Conservation (phyloP, 2,113 vertebrate species). For the Perca fluviatilis region DNA sequence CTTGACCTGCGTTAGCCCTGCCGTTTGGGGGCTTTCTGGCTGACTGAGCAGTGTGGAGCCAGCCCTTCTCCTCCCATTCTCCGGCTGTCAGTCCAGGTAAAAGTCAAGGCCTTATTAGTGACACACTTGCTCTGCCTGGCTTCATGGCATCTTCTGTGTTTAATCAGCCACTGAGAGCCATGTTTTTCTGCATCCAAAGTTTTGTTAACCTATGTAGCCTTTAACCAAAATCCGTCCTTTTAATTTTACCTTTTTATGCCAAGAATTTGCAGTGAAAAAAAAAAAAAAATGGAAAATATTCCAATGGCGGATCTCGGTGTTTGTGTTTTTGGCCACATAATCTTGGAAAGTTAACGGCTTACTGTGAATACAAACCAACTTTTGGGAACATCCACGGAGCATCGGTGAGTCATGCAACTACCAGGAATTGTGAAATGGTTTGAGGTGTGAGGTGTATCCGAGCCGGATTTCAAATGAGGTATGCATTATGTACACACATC, state of each 20-base stretch:
- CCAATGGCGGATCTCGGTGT: slow-evolving; percentile 39
- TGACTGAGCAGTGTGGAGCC: slow-evolving; percentile 84
- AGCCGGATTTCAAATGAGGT: slow-evolving; percentile 37
- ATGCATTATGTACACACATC: slow-evolving; percentile 62
- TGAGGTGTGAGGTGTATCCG: slow-evolving; percentile 50
- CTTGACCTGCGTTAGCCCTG: slow-evolving; percentile 89
- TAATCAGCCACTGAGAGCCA: slow-evolving; percentile 62
- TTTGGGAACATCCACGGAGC: slow-evolving; percentile 54
- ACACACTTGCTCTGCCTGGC: slow-evolving; percentile 73
- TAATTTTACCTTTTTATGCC: neutral
- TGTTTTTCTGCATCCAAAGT: slow-evolving; percentile 1
- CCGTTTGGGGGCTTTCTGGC: slow-evolving; percentile 85
- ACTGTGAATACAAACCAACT: slow-evolving; percentile 48
- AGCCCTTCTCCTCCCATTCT: slow-evolving; percentile 83
- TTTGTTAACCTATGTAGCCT: too few relatives aligned
- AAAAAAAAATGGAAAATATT: neutral
- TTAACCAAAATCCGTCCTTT: neutral
- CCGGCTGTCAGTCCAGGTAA: slow-evolving; percentile 89
- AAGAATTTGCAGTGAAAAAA: neutral
- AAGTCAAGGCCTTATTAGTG: slow-evolving; percentile 85
- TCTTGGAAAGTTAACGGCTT: slow-evolving; percentile 60
- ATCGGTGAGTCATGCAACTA: slow-evolving; percentile 61
- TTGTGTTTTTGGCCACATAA: slow-evolving; percentile 59
- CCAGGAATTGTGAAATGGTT: slow-evolving; percentile 72
- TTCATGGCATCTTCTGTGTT: slow-evolving; percentile 71